Base-by-base conservation (phyloP, 2,888 invertebrate species). In the Pachycephus smyrnensis region DNA sequence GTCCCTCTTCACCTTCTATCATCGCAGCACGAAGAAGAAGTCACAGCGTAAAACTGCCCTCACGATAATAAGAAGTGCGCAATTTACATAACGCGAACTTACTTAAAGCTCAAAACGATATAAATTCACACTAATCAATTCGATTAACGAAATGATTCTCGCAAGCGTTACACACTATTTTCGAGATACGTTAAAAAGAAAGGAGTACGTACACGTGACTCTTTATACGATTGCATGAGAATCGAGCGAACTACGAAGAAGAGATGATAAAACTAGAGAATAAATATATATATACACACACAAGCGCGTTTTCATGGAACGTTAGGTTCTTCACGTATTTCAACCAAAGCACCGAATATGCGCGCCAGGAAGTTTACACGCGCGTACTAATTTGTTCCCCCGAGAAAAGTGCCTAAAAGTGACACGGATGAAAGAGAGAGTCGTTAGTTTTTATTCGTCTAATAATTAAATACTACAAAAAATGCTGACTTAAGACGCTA, bases 351-450 rank as follows among this genome's bases (percentile, higher is more conserved):
- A 55, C 33, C 33, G 1, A 33, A 33, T 33, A 33, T 33, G 33
- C 33, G 33, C 33, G 33, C 33, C 4, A 33, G 33, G 55, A 55
- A 55, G 55, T 55, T 55, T 55, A 55, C 55, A 55, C 55, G 40
- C 15, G 15, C 40, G 77, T 76, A 79, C 75, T 78, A 77, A 81
- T 82, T 78, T 81, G 75, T 84, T 86, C 82, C 78, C 81, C 80
- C 79, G 73, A 76, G 75, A 81, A 86, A 89, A 89, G 89, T 89
- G 89, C 88, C 89, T 89, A 88, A 88, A 86, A 73, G 71, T 80
- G 81, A 84, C 80, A 77, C 80, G 73, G 71, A 79, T 68, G 75
- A 12, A 74, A 40, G 15, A 30, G 55, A 55, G 79, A 82, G 79
- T 80, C 82, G 84, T 86, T 87, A 83, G 81, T 83, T 85, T 83